phyloP scores from a whole-genome alignment of 2,113 vertebrate species.

The Ochotona curzoniae region DNA sequence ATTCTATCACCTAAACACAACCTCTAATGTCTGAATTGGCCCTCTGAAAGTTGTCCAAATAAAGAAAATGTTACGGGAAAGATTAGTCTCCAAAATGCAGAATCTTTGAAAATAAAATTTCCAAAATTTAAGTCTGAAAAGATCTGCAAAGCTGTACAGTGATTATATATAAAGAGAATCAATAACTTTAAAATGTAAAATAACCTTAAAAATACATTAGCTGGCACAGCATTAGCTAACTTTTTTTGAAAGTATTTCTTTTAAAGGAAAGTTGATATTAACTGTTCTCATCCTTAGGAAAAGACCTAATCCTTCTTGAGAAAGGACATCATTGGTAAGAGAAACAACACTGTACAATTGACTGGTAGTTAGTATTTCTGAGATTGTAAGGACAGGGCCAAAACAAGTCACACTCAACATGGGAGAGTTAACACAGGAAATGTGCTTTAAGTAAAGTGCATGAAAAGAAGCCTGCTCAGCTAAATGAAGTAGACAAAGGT shows the following conservation, averaged over 20 bases:
- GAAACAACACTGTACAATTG: constrained; percentile 85
- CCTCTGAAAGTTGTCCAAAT: constrained; percentile 64
- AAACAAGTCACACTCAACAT: constrained; percentile 83
- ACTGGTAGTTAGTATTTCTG: constrained; percentile 81
- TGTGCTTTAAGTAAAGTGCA: constrained; percentile 94
- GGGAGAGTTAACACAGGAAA: constrained; percentile 87
- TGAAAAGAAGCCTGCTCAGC: constrained; percentile 89
- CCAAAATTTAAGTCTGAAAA: constrained; percentile 73
- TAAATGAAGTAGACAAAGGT: constrained; percentile 87
- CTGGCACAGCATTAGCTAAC: constrained; percentile 74
- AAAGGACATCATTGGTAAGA: constrained; percentile 76
- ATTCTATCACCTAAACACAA: constrained; percentile 43
- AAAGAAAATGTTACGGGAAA: constrained; percentile 82
- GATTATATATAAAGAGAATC: constrained; percentile 70
- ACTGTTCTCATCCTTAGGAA: constrained; percentile 78
- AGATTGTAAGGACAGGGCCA: constrained; percentile 78
- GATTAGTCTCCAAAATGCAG: constrained; percentile 76
- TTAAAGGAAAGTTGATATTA: constrained; percentile 70
- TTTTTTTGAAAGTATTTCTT: constrained; percentile 80
- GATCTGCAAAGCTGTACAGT: constrained; percentile 76
- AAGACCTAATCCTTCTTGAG: constrained; percentile 83
- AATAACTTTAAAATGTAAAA: constrained; percentile 78
- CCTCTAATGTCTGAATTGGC: constrained; percentile 57
- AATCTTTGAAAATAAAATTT: constrained; percentile 81
- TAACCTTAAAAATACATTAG: constrained; percentile 81